These are phyloP conservation scores for Cephus cinctus DNA, from an alignment of 1,140 invertebrate species.

Conservation along the genomic window DNA sequence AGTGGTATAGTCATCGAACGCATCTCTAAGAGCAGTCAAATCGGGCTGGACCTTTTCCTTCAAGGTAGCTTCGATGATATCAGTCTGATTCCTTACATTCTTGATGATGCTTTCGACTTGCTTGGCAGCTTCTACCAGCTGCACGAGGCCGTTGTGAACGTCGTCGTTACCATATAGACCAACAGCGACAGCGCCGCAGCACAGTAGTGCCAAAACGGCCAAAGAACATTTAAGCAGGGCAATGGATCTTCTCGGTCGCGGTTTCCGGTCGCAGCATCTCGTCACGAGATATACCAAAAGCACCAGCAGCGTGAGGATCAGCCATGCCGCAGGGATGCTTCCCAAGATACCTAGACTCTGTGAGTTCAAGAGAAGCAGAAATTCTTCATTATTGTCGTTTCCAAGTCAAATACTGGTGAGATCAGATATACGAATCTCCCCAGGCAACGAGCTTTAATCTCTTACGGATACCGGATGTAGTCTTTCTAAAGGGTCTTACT, in stretches of 20 bases:
- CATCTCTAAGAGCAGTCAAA: constrained; percentile 68
- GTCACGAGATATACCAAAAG: constrained; percentile 88
- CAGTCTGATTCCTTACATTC: constrained; percentile 74
- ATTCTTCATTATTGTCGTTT: too few species aligned
- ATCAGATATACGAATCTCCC: too few species aligned
- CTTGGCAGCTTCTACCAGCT: constrained; percentile 74
- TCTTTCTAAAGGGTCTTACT: too few species aligned
- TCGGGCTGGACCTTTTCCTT: constrained; percentile 67
- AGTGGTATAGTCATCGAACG: constrained; percentile 70
- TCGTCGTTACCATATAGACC: constrained; percentile 94
- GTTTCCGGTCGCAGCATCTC: constrained; percentile 89
- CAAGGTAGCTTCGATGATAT: constrained; percentile 59
- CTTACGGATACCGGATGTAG: too few species aligned
- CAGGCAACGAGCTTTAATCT: too few species aligned
- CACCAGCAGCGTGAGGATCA: constrained; percentile 84
- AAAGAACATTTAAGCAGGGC: constrained; percentile 80
- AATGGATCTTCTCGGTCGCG: constrained; percentile 80
- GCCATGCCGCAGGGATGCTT: constrained; percentile 84
- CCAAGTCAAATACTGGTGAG: too few species aligned
- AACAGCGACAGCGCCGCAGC: constrained; percentile 73
- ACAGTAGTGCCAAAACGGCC: constrained; percentile 80
- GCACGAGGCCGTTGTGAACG: constrained; percentile 83
- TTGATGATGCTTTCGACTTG: constrained; percentile 74
- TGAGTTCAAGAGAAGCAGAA: constrained; percentile 47
- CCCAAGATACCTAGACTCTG: constrained; percentile 89